phyloP scores from a whole-genome alignment of 64 coral and sea anemone species.

The Platygyra sinensis region DNA sequence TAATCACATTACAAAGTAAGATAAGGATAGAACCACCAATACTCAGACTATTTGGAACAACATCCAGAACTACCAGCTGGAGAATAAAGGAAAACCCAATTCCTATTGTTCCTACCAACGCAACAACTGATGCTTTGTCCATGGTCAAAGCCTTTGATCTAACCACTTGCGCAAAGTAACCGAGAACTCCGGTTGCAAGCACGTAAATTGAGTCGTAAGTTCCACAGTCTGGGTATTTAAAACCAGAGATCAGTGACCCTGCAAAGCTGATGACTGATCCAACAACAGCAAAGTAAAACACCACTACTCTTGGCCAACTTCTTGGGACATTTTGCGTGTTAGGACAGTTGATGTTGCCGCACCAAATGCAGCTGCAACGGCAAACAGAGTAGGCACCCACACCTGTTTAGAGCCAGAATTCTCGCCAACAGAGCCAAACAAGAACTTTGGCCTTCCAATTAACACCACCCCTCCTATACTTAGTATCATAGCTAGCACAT shows the following conservation, averaged over 20 bases:
- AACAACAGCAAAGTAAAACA: constrained; percentile 51
- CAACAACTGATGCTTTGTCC: constrained; percentile 57
- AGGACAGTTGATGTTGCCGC: neutral
- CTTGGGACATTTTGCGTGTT: neutral
- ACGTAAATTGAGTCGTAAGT: constrained; percentile 46
- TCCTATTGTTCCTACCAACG: constrained; percentile 30
- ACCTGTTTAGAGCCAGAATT: no score
- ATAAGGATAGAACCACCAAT: constrained; percentile 55
- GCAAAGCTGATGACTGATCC: constrained; percentile 29
- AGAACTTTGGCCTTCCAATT: no score
- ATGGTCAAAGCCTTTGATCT: constrained; percentile 6
- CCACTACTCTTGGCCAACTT: constrained; percentile 27
- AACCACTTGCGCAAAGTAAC: constrained; percentile 26
- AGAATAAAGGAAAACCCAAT: constrained; percentile 50
- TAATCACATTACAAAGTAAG: constrained; percentile 44
- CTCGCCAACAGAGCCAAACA: no score
- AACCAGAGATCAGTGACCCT: constrained; percentile 12
- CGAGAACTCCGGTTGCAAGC: neutral
- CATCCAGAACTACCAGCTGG: constrained; percentile 20
- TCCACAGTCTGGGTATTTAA: constrained; percentile 56
- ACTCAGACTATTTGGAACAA: constrained; percentile 37
- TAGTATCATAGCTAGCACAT: constrained; percentile 16
- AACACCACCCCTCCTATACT: no score
- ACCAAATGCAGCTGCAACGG: constrained; percentile 17
- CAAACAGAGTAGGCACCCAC: constrained; percentile 32